Evolutionary conservation across 2,797 vertebrate genomes (phyloP).

Genomic region (Falco peregrinus): DNA sequence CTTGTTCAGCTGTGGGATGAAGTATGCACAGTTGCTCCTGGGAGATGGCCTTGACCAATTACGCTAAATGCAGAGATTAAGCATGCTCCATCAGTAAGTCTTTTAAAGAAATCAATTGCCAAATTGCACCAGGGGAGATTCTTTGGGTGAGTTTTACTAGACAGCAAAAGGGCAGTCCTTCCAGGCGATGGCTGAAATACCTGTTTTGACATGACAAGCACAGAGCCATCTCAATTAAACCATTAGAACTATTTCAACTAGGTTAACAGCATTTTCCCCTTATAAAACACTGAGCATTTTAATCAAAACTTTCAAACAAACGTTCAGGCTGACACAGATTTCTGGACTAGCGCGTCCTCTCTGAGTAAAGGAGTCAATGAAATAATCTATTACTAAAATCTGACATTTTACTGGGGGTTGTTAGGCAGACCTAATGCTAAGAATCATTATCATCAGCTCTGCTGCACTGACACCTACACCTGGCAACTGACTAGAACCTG

Average conservation of each 20-base stretch:
- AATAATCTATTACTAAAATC: not conserved
- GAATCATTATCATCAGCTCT: not conserved
- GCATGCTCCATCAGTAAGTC: not conserved
- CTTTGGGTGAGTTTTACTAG: not conserved
- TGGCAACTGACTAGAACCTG: not conserved
- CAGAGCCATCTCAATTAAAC: not conserved
- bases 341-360: not conserved
- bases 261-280: not conserved
- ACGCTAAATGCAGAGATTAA: not conserved
- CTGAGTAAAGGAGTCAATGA: not conserved
- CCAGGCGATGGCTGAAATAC: not conserved
- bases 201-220: not conserved
- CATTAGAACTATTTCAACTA: not conserved
- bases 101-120: not conserved
- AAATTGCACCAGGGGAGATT: not conserved
- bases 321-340: not conserved
- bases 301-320: not conserved
- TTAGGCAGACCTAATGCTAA: not conserved
- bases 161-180: not conserved
- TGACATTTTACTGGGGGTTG: not conserved
- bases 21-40: not conserved
- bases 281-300: not conserved
- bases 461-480: not conserved
- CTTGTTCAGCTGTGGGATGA: not conserved
- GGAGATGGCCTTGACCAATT: not conserved